Percentiles rank a stretch among this genome's conserved stretches.
Evolutionary conservation across 2,888 invertebrate species (phyloP).

Genomic region (Nymphalis c-album): DNA sequence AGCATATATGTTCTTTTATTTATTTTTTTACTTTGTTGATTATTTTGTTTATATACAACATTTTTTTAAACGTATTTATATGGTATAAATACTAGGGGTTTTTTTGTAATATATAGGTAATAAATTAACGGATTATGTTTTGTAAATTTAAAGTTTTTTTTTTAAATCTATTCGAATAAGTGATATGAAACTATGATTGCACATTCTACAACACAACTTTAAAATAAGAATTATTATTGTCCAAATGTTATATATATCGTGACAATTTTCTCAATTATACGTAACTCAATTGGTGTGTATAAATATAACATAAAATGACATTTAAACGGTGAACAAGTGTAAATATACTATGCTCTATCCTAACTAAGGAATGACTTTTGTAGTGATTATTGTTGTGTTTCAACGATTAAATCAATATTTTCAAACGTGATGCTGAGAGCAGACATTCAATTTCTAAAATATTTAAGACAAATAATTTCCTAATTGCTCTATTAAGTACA

Average conservation of each 20-base stretch:
- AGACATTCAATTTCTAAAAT: constrained; percentile 3
- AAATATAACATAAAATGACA: constrained; percentile 12
- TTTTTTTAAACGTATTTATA: too few species aligned
- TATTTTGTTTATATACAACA: background rate
- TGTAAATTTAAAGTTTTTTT: background rate
- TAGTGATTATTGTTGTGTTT: constrained; percentile 39
- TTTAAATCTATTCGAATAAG: constrained; percentile 17
- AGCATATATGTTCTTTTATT: background rate
- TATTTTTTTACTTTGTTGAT: background rate
- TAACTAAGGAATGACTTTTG: constrained; percentile 38
- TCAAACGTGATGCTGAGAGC: background rate
- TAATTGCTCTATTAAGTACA: too few species aligned
- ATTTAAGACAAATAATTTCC: too few species aligned
- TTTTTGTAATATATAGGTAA: too few species aligned
- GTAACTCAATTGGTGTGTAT: constrained; percentile 5
- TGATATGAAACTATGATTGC: constrained; percentile 34
- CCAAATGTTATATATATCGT: constrained; percentile 7
- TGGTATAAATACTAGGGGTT: too few species aligned
- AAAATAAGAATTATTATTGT: constrained; percentile 30
- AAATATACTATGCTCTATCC: constrained; percentile 30
- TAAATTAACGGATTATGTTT: too few species aligned
- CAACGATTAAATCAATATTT: background rate
- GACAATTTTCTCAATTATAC: background rate
- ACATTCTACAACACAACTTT: constrained; percentile 3
- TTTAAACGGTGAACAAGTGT: constrained; percentile 34